A percentile compares a stretch with the other conserved stretches of the same genome.
Evolutionary conservation across 2,797 vertebrate species (phyloP).

Genomic region (Diplodus sargus): DNA sequence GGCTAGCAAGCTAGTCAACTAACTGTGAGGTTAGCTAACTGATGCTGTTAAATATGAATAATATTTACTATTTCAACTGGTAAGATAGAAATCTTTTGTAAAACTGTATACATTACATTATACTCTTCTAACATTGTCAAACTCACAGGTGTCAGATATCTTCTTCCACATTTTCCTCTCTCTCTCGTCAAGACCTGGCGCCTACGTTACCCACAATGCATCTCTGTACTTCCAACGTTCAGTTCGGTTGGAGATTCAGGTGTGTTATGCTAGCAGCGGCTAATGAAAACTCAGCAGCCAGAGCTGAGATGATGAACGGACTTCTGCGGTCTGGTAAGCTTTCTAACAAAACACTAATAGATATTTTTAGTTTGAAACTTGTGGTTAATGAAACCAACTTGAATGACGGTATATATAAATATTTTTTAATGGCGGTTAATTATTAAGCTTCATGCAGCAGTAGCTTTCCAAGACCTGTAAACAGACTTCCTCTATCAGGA

Average conservation of each 20-base stretch:
- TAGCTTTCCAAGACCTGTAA: too few relatives aligned
- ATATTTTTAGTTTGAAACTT: too few relatives aligned
- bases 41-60: neutral
- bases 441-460: too few relatives aligned
- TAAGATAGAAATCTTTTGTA: neutral
- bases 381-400: too few relatives aligned
- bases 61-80: neutral
- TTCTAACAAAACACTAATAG: neutral
- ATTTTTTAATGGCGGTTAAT: too few relatives aligned
- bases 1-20: neutral
- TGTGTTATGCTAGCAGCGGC: neutral
- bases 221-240: neutral
- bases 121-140: too few relatives aligned
- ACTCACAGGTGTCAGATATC: neutral
- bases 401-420: too few relatives aligned
- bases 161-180: neutral
- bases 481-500: too few relatives aligned
- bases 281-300: neutral
- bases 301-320: neutral
- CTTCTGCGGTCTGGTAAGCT: neutral
- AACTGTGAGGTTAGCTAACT: neutral
- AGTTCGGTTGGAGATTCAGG: neutral
- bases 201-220: conserved; percentile 7
- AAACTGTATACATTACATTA: neutral
- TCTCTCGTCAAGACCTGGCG: neutral